phyloP scores from a whole-genome alignment of 2,797 vertebrate genomes.

The Pyrocephalus nanus region DNA sequence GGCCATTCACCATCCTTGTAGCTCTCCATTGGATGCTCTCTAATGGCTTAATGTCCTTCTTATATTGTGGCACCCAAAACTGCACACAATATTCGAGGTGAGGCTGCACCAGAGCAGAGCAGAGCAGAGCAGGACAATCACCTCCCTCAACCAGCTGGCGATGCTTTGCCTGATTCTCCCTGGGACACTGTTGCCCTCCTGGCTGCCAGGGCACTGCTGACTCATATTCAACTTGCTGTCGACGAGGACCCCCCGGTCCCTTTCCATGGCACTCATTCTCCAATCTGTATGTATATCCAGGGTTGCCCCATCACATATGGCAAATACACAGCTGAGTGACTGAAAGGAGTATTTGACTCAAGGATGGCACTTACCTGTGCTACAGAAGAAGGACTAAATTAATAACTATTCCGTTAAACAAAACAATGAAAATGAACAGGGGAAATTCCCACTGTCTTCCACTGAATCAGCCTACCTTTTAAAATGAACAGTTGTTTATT shows the following conservation, averaged over 20 bases:
- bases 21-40: not conserved
- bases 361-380: not conserved
- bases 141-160: not conserved
- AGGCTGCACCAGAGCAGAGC: not conserved
- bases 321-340: not conserved
- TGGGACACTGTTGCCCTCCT: not conserved
- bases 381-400: not conserved
- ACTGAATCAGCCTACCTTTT: not conserved
- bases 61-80: not conserved
- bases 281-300: not conserved
- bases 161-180: not conserved
- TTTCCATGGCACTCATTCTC: not conserved
- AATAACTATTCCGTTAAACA: not conserved
- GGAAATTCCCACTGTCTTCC: not conserved
- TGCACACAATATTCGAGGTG: not conserved
- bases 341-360: not conserved
- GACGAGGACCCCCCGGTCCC: not conserved
- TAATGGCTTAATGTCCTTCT: not conserved
- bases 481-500: not conserved
- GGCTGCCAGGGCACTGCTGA: not conserved
- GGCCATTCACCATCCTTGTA: not conserved
- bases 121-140: not conserved
- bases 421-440: not conserved
- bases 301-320: too few species aligned
- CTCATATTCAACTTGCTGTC: not conserved